Evolutionary conservation across 2,113 vertebrate genomes (phyloP), one percentile per base, ranked within the genome.

Genomic region (Aegotheles bennettii): DNA sequence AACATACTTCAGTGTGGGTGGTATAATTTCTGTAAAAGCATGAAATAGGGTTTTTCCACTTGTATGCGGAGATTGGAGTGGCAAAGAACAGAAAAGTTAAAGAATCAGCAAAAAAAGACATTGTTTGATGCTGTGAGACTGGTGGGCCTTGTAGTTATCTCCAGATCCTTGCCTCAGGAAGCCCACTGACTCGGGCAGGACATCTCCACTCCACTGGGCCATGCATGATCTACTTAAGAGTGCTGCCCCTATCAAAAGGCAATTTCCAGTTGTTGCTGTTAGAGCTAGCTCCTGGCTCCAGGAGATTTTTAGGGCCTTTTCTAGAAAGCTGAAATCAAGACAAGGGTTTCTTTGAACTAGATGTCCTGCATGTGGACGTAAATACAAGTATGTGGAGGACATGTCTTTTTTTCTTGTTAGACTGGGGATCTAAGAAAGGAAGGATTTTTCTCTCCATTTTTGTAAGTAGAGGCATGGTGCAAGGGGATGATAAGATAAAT

Each of bases 1-100:
- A 18, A 61, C 45, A 63, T 38, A n/a, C 13, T 19, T 51, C 0
- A 0, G 10, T 54, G 29, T 36, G 40, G 4, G 24, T 75, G 40
- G 4, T 71, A 36, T 33, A 1, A 10, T 40, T 56, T 35, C 51
- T 35, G 16, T 23, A 83, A 64, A 73, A 54, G 9, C 25, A 29
- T 15, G 31, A 61, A 69, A 63, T 3, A 4, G 14, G 0, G 1
- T 28, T 71, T 84, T 83, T 45, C 29, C 54, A 17, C 23, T 77
- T 88, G 13, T 33, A 7, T 53, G 21, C 85, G 59, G 24, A 61
- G 28, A 18, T 10, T 61, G 29, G 28, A 93, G 31, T 13, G 11
- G 21, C 11, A 57, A 57, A 74, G 50, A 65, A 56, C 9, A 85
- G 53, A 29, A 16, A 47, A 36, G 3, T 33, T 71, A 35, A 53